Conservation (phyloP, 2,113 vertebrate genomes). For the Syrmaticus mikado region DNA sequence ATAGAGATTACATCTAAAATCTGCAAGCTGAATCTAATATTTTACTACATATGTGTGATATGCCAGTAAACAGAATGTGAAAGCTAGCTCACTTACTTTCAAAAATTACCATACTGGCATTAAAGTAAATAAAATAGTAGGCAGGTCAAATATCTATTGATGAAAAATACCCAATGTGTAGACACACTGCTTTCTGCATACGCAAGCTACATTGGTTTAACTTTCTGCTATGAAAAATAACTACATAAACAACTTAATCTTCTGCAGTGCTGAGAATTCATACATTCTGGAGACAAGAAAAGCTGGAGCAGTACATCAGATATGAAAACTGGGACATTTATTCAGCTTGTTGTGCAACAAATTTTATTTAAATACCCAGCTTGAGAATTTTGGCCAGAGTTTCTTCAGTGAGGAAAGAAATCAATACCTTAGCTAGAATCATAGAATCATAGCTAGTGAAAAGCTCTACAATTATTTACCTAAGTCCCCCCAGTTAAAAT, state of each 20-base stretch:
- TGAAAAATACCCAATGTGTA: background rate
- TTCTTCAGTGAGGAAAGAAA: background rate
- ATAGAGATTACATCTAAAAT: background rate
- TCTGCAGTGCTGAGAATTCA: constrained; percentile 40
- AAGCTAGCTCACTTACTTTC: background rate
- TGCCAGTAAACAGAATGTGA: background rate
- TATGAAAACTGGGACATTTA: constrained; percentile 36
- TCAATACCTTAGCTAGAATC: background rate
- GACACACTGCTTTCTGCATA: background rate
- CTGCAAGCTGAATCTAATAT: background rate
- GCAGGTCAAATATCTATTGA: background rate
- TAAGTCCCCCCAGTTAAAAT: background rate
- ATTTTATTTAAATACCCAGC: constrained; percentile 34
- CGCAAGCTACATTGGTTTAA: background rate
- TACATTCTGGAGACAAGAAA: constrained; percentile 37
- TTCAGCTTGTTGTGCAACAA: background rate
- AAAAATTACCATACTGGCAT: background rate
- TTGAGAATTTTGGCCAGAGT: constrained; percentile 1
- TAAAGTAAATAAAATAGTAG: background rate
- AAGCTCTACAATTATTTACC: background rate
- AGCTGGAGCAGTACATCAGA: background rate
- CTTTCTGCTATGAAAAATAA: constrained; percentile 38
- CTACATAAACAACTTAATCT: constrained; percentile 51
- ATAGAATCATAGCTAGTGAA: background rate
- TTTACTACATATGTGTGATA: background rate